A percentile compares a stretch with the other conserved stretches of the same genome.
Evolutionary conservation across 2,888 invertebrate genomes (phyloP).

Genomic region (Scrobipalpa atriplicella): DNA sequence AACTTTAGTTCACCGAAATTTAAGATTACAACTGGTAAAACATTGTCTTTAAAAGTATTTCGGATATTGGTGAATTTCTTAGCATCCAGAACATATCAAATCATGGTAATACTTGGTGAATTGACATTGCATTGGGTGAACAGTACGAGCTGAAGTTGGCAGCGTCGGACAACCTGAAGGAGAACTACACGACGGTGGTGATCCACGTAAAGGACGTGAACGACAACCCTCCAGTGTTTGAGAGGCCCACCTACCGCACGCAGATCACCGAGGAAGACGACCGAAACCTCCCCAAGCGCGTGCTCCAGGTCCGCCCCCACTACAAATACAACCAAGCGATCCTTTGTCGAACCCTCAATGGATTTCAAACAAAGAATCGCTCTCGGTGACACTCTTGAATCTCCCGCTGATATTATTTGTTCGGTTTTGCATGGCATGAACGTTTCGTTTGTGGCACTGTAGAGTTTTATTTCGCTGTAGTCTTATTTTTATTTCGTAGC

Average conservation of each 20-base stretch:
- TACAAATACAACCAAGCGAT: conserved; percentile 78
- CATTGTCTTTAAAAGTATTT: too few species aligned
- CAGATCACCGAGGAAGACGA: conserved; percentile 98
- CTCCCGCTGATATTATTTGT: conserved; percentile 41
- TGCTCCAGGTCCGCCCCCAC: conserved; percentile 89
- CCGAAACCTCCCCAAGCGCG: conserved; percentile 95
- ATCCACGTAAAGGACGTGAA: conserved; percentile 99
- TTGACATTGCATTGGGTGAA: conserved; percentile 13
- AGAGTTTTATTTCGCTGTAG: conserved; percentile 57
- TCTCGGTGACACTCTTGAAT: conserved; percentile 50
- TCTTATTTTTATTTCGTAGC: conserved; percentile 56
- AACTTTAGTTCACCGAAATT: background rate
- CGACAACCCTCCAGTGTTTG: conserved; percentile 98
- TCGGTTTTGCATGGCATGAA: conserved; percentile 74
- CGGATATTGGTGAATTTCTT: too few species aligned
- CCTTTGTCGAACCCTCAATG: conserved; percentile 48
- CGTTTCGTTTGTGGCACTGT: conserved; percentile 60
- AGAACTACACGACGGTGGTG: conserved; percentile 98
- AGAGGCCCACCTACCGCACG: conserved; percentile 95
- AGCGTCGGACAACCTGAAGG: conserved; percentile 97
- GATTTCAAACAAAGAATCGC: conserved; percentile 53
- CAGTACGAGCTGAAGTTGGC: conserved; percentile 97
- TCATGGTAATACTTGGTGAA: background rate
- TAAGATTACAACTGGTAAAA: background rate
- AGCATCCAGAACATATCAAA: background rate